Percentiles rank a stretch among this genome's conserved stretches.
phyloP scores from a whole-genome alignment of 2,888 invertebrate genomes.

The Geotrupes spiniger region DNA sequence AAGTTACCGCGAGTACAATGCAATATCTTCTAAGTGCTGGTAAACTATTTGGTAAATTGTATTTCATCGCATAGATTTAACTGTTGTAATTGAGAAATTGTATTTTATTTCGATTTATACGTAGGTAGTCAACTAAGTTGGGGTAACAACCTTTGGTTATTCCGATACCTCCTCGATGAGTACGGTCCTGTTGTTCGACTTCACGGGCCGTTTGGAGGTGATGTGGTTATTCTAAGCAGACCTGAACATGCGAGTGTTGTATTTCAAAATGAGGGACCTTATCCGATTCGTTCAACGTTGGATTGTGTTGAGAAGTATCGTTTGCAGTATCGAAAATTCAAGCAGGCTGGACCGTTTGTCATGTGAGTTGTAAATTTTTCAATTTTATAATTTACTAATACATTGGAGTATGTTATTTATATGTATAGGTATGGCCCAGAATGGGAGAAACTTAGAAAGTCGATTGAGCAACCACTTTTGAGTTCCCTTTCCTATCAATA shows the following conservation, averaged over 20 bases:
- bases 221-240: conserved; percentile 62
- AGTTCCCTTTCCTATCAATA: conserved; percentile 49
- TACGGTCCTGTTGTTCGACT: conserved; percentile 67
- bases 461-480: conserved; percentile 53
- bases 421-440: conserved; percentile 58
- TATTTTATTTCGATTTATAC: conserved; percentile 7
- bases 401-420: too few relatives aligned
- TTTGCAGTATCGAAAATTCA: conserved; percentile 55
- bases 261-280: conserved; percentile 59
- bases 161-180: conserved; percentile 51
- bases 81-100: neutral
- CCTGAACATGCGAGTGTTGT: conserved; percentile 65
- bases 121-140: conserved; percentile 49
- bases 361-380: conserved; percentile 50
- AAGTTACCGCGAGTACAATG: conserved; percentile 55
- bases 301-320: conserved; percentile 65
- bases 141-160: conserved; percentile 50
- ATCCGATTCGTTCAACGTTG: conserved; percentile 60
- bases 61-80: conserved; percentile 27
- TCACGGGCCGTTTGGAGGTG: conserved; percentile 62
- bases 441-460: conserved; percentile 57
- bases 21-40: conserved; percentile 56
- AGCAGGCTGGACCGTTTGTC: conserved; percentile 57
- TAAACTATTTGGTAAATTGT: conserved; percentile 45
- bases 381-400: too few relatives aligned